Evolutionary conservation across 1,140 invertebrate genomes (phyloP), one percentile per base, ranked within the genome.

Genomic region (Dufourea novaeangliae): DNA sequence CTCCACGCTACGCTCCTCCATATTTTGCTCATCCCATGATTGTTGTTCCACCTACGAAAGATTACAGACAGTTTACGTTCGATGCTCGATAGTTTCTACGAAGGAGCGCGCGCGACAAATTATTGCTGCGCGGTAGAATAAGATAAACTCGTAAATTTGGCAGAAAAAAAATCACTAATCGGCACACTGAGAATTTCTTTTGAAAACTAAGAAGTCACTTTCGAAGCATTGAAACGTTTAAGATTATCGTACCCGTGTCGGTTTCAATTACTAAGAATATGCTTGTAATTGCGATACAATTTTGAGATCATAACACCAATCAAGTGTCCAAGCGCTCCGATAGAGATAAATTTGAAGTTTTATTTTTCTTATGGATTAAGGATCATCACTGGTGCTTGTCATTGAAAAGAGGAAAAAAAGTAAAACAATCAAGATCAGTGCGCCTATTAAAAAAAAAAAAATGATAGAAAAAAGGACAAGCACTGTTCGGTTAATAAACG

Each of bases 21-120:
- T 66, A 5, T 72, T 85, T 56, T 87, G 83, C 44, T 91, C 89
- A 6, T 89, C 88, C 70, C 80, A 84, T 4, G 80, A 78, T 8
- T 88, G 87, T 7, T 88, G 85, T 22, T 88, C 87, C 12, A 90
- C 86, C 88, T 90, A 72, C 25, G 29, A 34, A 25, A 73, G 2
- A 46, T 22, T 0, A 3, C 14, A 5, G 37, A 34, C 12, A 17
- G 5, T n/a, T 50, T 50, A 50, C 46, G 8, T 50, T 50, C 5
- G 20, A 50, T n/a, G 1, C n/a, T 17, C 5, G 8, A n/a, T 50
- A 7, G 20, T 50, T n/a, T n/a, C 20, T 6, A n/a, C 20, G 25
- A 46, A n/a, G n/a, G n/a, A 46, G 10, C 27, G 39, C 27, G 52
- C 27, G 37, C 54, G 56, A 32, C 34, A 70, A 54, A 75, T 54